These are phyloP conservation scores for Nymphalis io DNA, from an alignment of 1,140 invertebrate species.

Conservation along the genomic window DNA sequence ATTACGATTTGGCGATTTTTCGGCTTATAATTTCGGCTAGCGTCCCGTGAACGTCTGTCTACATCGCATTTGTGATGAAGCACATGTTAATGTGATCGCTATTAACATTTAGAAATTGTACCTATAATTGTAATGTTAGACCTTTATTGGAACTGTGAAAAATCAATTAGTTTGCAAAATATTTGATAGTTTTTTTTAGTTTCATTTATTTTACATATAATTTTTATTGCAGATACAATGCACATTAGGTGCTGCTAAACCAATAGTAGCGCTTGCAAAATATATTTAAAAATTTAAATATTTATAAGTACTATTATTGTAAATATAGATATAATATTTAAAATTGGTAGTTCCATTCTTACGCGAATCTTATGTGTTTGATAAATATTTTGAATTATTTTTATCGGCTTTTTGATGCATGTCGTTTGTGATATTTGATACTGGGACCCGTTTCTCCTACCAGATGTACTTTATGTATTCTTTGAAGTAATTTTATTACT, in stretches of 20 bases:
- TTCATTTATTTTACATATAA: background rate
- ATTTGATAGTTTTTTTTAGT: background rate
- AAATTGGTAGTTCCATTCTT: constrained; percentile 70
- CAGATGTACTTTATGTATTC: constrained; percentile 24
- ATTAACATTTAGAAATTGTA: constrained; percentile 14
- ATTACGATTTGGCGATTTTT: no score
- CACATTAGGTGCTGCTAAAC: constrained; percentile 1
- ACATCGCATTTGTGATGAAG: constrained; percentile 71
- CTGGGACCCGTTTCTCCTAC: constrained; percentile 26
- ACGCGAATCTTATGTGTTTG: constrained; percentile 43
- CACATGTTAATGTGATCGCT: constrained; percentile 73
- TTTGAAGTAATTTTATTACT: constrained; percentile 23
- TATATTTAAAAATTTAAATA: constrained; percentile 42
- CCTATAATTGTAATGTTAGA: background rate
- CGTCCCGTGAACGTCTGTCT: constrained; percentile 71
- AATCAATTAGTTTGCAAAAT: background rate
- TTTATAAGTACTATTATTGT: constrained; percentile 70
- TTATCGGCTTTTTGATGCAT: constrained; percentile 33
- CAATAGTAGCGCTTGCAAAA: constrained; percentile 17
- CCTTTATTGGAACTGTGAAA: background rate
- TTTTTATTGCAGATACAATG: background rate
- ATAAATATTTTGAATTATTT: constrained; percentile 32
- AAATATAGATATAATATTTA: constrained; percentile 78
- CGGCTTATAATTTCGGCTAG: constrained; percentile 27
- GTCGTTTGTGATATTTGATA: constrained; percentile 45